Conservation (phyloP, 1,140 invertebrate species). For the Batillaria attramentaria region DNA sequence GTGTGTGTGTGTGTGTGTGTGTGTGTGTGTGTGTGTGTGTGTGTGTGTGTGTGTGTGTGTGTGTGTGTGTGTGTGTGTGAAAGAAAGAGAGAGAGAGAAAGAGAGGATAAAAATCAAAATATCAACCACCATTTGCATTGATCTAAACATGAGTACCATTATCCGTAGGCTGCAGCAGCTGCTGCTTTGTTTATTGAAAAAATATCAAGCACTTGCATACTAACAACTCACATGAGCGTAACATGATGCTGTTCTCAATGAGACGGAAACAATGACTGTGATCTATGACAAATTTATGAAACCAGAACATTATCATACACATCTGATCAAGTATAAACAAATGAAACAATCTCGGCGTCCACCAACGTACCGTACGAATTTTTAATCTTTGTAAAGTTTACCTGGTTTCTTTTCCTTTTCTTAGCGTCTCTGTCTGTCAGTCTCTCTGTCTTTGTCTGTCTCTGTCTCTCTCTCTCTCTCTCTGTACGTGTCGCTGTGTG, state of each 20-base stretch:
- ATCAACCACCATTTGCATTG: background rate
- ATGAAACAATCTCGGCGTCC: no score
- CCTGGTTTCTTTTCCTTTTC: background rate
- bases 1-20: background rate
- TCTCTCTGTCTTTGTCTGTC: constrained; percentile 26
- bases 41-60: constrained; percentile 7
- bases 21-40: background rate
- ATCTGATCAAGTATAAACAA: no score
- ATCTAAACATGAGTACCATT: no score
- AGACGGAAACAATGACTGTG: background rate
- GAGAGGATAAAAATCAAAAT: background rate
- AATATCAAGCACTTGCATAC: background rate
- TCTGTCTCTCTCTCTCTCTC: constrained; percentile 27
- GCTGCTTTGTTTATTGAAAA: no score
- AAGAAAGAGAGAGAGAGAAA: background rate
- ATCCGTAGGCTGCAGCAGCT: no score
- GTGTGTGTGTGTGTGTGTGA: constrained; percentile 20
- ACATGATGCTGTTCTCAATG: background rate
- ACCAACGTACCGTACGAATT: no score
- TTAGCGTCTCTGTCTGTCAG: constrained; percentile 11
- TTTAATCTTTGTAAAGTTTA: background rate
- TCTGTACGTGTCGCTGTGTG: background rate
- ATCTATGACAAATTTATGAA: background rate
- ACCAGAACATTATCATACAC: background rate
- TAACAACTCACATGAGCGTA: background rate